phyloP scores from a whole-genome alignment of 2,888 invertebrate species.

The Empis livida region DNA sequence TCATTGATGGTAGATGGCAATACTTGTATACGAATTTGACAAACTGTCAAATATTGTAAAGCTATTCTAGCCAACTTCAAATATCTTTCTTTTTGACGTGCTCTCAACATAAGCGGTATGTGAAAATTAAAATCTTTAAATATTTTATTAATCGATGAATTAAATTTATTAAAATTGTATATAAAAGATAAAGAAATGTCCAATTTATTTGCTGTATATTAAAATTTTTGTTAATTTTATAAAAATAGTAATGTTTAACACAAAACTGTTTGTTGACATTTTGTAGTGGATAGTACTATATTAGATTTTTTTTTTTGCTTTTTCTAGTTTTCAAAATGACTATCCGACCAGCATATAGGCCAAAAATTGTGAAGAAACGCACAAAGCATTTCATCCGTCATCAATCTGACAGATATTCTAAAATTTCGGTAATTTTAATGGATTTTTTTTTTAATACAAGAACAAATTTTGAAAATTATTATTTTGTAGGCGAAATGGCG shows the following conservation, averaged over 20 bases:
- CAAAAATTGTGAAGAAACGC: conserved; percentile 90
- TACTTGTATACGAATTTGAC: no score
- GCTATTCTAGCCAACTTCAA: no score
- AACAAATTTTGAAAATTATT: conserved; percentile 8
- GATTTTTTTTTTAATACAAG: neutral
- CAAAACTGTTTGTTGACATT: neutral
- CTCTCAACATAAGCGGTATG: no score
- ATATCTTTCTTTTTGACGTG: no score
- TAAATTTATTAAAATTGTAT: no score
- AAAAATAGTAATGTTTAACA: neutral
- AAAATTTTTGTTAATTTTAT: neutral
- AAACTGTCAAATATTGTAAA: no score
- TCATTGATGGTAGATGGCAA: no score
- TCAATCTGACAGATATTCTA: conserved; percentile 95
- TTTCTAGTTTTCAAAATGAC: conserved; percentile 50
- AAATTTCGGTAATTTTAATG: conserved; percentile 60
- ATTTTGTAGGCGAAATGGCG: conserved; percentile 83
- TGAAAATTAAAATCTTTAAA: no score
- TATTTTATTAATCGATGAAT: no score
- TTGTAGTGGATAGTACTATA: neutral
- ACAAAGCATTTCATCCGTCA: conserved; percentile 97
- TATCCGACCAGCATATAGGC: conserved; percentile 79
- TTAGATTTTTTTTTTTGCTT: neutral
- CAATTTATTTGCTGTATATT: neutral
- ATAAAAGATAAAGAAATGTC: neutral